Evolutionary conservation across 2,113 vertebrate genomes (phyloP), one percentile per base, ranked within the genome.

Genomic region (Brevimyrus niger): DNA sequence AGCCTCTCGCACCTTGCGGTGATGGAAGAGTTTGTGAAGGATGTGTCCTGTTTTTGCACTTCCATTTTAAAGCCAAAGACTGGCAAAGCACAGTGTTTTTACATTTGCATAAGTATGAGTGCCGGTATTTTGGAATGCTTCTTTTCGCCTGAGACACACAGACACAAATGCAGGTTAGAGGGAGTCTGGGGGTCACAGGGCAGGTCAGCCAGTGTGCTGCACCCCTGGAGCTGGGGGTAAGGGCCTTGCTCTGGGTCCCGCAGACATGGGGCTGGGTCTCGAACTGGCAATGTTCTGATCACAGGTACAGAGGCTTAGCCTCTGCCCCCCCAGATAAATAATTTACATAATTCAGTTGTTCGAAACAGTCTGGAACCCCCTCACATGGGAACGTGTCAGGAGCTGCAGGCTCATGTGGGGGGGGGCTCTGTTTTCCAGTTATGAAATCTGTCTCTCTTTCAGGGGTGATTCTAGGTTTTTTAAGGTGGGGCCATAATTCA

Each of bases 341-440:
- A 89, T 82, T 80, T 21, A 87, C 21, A 89, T 51, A 89, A 89
- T 89, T 80, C 35, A 87, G 46, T 10, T 31, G 2, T n/a, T 86
- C 8, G 10, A 51, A 51, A 50, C 19, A 17, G 47, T 21, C 69
- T 82, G 48, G 17, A 89, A 47, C 61, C 21, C 47, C 17, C 23
- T 46, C 19, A 11, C 87, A 53, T 21, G 31, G 61, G 61, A 69
- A 17, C 17, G 44, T 88, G 42, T 46, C 23, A n/a, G 42, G 38
- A 88, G 61, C 51, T 61, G 38, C 17, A 61, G 53, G 51, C 35
- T 42, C 15, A 17, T 15, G 10, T 19, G 46, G 46, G 46, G 17
- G 84, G 13, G 21, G 0, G 15, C 27, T 51, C 47, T 84, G 82
- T 47, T 86, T 50, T 86, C 19, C 50, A 61, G 50, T 38, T 27